Evolutionary conservation across 2,888 invertebrate genomes (phyloP).

Genomic region (Microchrysa polita): DNA sequence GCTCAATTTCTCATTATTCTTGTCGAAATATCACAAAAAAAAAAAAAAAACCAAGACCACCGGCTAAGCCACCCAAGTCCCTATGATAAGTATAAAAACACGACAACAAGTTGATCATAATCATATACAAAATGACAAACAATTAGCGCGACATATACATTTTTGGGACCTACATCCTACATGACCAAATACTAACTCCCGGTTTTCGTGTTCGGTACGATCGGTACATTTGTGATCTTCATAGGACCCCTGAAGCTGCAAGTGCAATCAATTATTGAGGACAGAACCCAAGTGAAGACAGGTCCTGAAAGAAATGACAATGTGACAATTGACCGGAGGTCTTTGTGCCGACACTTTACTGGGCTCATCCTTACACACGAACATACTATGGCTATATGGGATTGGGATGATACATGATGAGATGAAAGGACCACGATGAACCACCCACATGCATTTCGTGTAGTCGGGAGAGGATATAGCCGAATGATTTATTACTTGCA

Average conservation of each 20-base stretch:
- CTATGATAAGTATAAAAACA: slow-evolving; percentile 1
- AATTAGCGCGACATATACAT: slow-evolving; percentile 39
- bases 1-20: no score
- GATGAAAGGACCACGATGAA: slow-evolving; percentile 31
- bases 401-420: no score
- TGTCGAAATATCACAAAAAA: no score
- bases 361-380: slow-evolving; percentile 38
- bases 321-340: slow-evolving; percentile 52
- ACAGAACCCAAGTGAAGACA: slow-evolving; percentile 53
- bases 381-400: neutral
- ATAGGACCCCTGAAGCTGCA: slow-evolving; percentile 52
- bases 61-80: neutral
- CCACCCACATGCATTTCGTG: slow-evolving; percentile 46
- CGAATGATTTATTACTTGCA: slow-evolving; percentile 27
- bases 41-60: no score
- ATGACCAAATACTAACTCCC: slow-evolving; percentile 41
- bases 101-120: slow-evolving; percentile 42
- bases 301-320: slow-evolving; percentile 54
- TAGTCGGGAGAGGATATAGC: neutral
- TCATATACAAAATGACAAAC: slow-evolving; percentile 22
- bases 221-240: slow-evolving; percentile 51
- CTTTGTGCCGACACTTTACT: slow-evolving; percentile 52
- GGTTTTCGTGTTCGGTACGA: slow-evolving; percentile 48
- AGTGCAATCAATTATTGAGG: slow-evolving; percentile 52
- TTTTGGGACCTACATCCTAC: slow-evolving; percentile 40